Base-by-base conservation (phyloP, 2,113 vertebrate genomes). In the Oncorhynchus kisutch region DNA sequence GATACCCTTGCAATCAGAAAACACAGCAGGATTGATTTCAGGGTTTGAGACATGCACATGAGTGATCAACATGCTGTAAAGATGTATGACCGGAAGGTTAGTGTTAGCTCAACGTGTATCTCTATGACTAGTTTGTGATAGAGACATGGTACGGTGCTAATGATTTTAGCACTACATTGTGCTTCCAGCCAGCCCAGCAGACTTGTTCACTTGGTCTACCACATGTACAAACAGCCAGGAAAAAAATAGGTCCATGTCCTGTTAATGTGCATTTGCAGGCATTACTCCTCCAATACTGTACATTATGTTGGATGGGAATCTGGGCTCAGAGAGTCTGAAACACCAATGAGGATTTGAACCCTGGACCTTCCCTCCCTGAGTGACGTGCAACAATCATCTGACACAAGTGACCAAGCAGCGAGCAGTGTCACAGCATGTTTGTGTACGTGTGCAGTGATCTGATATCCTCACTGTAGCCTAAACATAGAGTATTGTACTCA, bases 281-380 rank as follows among this genome's bases (percentile, higher is more conserved):
- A 11, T 45, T 45, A 45, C 39, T 45, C 39, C 39, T 51, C 69
- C 87, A 88, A 91, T 91, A 84, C 81, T 76, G 76, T 66, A 81
- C 77, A 85, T 84, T 81, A 87, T 60, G 74, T 16, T 78, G 74
- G 70, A 86, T 76, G 76, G 84, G 80, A 84, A 85, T 82, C 82
- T 75, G 80, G 71, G 78, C 75, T 78, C 73, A 80, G 79, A 79
- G 51, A 68, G 77, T 70, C 71, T 77, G 83, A 87, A 89, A 77
- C 77, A 81, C 78, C 74, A 78, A 86, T 81, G 78, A 82, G 80
- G 84, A 84, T 84, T 86, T 89, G 80, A 82, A 81, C 72, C 64
- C 7, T 2, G 71, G 67, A 70, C 83, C 79, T 77, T 89, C 89
- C 82, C 81, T 86, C 80, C 84, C 79, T 67, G 67, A 81, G 80